Conservation (phyloP, 2,888 invertebrate species). For the Mallateleia sp. region DNA sequence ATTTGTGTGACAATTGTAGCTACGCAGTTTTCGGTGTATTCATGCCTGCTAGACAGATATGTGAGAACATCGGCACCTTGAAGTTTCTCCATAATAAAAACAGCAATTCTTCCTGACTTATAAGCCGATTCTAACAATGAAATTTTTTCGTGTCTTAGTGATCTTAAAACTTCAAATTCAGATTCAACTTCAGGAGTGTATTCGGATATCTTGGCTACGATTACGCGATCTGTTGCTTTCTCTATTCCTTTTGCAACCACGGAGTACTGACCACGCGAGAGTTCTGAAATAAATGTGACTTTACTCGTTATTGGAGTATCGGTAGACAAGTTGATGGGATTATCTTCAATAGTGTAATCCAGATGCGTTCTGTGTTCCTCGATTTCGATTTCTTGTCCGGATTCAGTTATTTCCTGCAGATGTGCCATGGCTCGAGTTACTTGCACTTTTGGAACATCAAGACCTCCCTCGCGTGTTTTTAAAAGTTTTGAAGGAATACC, state of each 20-base stretch:
- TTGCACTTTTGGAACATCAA: constrained; percentile 93
- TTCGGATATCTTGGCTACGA: constrained; percentile 97
- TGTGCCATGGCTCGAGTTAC: constrained; percentile 96
- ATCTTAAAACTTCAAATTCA: no score
- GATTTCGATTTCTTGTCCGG: constrained; percentile 93
- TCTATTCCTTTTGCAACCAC: constrained; percentile 96
- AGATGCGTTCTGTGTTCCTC: constrained; percentile 92
- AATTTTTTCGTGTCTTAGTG: no score
- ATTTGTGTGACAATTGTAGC: no score
- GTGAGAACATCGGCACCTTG: no score
- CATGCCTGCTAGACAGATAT: no score
- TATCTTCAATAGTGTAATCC: constrained; percentile 94
- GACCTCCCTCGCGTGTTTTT: constrained; percentile 91
- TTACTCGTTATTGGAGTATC: constrained; percentile 93
- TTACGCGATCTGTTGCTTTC: constrained; percentile 93
- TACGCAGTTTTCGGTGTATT: no score
- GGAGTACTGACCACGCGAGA: constrained; percentile 96
- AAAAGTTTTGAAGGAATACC: constrained; percentile 95
- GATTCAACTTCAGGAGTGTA: no score
- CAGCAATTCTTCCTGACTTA: no score
- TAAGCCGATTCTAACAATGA: no score
- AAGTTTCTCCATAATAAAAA: no score
- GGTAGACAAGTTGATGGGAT: constrained; percentile 94
- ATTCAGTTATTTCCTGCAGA: constrained; percentile 96
- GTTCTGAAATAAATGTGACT: constrained; percentile 96